Base-by-base conservation (phyloP, 2,888 invertebrate species). In the Sacculina carcini region DNA sequence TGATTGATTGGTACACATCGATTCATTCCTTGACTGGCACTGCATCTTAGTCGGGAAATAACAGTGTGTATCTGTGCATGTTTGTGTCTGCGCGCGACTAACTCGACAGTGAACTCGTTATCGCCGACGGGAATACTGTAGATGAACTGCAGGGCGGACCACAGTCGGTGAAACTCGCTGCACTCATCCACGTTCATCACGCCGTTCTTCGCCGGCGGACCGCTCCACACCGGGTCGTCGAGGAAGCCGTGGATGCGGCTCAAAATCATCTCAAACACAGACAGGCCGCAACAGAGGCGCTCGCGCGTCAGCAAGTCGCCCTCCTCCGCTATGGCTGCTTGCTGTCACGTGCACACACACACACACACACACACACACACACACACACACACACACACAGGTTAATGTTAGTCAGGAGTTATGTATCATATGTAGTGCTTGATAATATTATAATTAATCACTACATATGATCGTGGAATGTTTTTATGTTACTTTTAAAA, bases 91-190 rank as follows among this genome's bases (percentile, higher is more conserved):
- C n/a, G n/a, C n/a, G 49, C 54, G 53, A 76, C 82, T 73, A 64
- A 85, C 84, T 94, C 94, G 1, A 94, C 85, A 19, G 92, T 94
- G 61, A 84, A 90, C 67, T 96, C 89, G 1, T 87, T 89, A 57
- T 87, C 87, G 5, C 84, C 85, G 24, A 90, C 87, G 0, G 96
- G 94, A 61, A 92, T 87, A 64, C 92, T 94, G 67, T 94, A 92
- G 50, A 94, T 82, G 71, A 98, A 96, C 65, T 98, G 96, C 31
- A 98, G 70, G 0, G 94, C 96, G 1, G 92, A 94, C 96, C 96
- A 98, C 44, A 96, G 68, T 29, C 80, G 73, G 67, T 96, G 94
- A 67, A 96, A 98, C 70, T 98, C 96, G 2, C 79, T 79, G 62
- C 94, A 94, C 66, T 94, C 94, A 65, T 94, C 92, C 1, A 92